These are phyloP conservation scores for Drosophila yooni DNA, from an alignment of 2,888 invertebrate species.

Conservation along the genomic window DNA sequence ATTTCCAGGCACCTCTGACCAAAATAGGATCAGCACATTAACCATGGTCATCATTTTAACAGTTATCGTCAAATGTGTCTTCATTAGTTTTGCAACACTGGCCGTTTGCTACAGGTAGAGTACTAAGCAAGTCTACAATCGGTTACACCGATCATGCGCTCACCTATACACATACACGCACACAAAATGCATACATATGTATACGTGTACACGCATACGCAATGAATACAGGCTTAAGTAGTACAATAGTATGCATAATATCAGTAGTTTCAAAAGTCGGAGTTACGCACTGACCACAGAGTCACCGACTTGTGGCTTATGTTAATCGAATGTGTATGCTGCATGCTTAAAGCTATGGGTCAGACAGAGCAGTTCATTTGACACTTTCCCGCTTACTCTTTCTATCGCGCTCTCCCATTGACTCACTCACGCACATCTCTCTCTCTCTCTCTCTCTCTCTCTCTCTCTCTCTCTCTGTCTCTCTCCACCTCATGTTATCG, in stretches of 20 bases:
- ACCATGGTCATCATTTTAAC: slow-evolving; percentile 96
- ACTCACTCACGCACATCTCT: background rate
- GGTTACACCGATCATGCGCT: slow-evolving; percentile 45
- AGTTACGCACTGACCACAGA: slow-evolving; percentile 10
- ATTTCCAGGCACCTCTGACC: slow-evolving; percentile 90
- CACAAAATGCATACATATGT: slow-evolving; percentile 18
- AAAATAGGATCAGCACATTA: slow-evolving; percentile 94
- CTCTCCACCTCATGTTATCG: background rate
- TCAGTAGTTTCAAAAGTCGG: slow-evolving; percentile 12
- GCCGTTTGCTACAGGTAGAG: slow-evolving; percentile 97
- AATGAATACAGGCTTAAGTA: slow-evolving; percentile 6
- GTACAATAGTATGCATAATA: background rate
- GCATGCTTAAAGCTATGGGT: slow-evolving; percentile 41
- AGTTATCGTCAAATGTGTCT: slow-evolving; percentile 96
- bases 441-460: background rate
- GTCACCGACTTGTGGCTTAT: slow-evolving; percentile 5
- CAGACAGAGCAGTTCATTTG: slow-evolving; percentile 28
- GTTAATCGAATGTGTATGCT: slow-evolving; percentile 26
- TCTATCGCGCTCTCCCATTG: background rate
- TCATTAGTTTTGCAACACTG: slow-evolving; percentile 97
- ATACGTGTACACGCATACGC: slow-evolving; percentile 18
- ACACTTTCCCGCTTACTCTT: slow-evolving; percentile 27
- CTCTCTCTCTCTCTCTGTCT: background rate
- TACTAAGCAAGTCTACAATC: slow-evolving; percentile 82
- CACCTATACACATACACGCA: slow-evolving; percentile 33